Percentiles rank a stretch among this genome's conserved stretches.
phyloP scores from a whole-genome alignment of 2,797 vertebrate genomes.

The Thaleichthys pacificus region DNA sequence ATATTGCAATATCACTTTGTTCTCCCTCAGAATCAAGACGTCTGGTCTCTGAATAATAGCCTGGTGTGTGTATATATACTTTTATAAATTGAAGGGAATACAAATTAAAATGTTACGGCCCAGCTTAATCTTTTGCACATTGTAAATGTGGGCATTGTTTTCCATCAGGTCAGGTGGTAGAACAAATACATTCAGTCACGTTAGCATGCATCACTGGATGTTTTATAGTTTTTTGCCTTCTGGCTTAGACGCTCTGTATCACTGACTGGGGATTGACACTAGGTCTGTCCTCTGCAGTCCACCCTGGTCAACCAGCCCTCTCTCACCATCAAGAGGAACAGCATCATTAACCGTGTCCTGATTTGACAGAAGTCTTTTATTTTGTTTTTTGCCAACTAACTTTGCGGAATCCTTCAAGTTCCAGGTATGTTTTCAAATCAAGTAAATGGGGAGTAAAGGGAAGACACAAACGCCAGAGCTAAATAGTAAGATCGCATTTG shows the following conservation, averaged over 20 bases:
- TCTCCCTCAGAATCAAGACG: slow-evolving; percentile 75
- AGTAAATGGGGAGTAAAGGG: slow-evolving; percentile 42
- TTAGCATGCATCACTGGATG: slow-evolving; percentile 61
- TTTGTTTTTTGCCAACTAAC: slow-evolving; percentile 51
- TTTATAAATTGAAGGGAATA: slow-evolving; percentile 70
- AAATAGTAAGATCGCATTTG: slow-evolving; percentile 73
- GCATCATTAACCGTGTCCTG: slow-evolving; percentile 56
- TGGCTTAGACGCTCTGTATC: slow-evolving; percentile 58
- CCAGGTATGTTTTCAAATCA: slow-evolving; percentile 62
- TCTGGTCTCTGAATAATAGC: slow-evolving; percentile 74
- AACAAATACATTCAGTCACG: slow-evolving; percentile 63
- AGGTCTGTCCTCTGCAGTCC: slow-evolving; percentile 62
- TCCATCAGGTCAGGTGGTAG: slow-evolving; percentile 31
- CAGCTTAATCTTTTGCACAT: slow-evolving; percentile 40
- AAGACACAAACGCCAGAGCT: slow-evolving; percentile 70
- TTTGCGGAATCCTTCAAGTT: slow-evolving; percentile 59
- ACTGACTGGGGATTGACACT: slow-evolving; percentile 54
- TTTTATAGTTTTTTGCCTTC: slow-evolving; percentile 49
- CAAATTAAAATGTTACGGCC: slow-evolving; percentile 73
- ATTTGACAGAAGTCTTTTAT: slow-evolving; percentile 61
- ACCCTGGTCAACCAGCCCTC: slow-evolving; percentile 69
- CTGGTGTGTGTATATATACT: slow-evolving; percentile 63
- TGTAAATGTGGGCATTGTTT: slow-evolving; percentile 15
- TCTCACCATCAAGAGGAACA: slow-evolving; percentile 48
- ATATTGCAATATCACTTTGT: slow-evolving; percentile 72